These are phyloP conservation scores for Meteorus cinctellus DNA, from an alignment of 2,888 invertebrate species.

Conservation along the genomic window DNA sequence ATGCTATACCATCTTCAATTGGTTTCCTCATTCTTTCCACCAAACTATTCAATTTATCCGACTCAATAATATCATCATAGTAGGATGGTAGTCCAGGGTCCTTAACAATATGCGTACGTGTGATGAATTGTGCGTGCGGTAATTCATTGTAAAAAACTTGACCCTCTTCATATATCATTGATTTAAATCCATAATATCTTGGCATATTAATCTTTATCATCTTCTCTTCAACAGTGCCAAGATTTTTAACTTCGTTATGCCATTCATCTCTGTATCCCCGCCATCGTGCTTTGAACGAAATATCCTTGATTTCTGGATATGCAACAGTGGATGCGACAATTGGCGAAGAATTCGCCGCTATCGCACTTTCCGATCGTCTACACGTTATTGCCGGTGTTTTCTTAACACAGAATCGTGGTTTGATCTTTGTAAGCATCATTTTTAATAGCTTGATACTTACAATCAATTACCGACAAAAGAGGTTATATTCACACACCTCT, in stretches of 20 bases:
- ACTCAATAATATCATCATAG: slow-evolving; percentile 73
- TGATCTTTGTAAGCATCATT: slow-evolving; percentile 49
- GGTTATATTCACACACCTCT: not conserved
- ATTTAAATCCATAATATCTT: slow-evolving; percentile 85
- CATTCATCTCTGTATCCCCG: slow-evolving; percentile 74
- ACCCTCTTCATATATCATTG: slow-evolving; percentile 78
- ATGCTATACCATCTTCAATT: slow-evolving; percentile 79
- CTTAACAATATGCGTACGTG: slow-evolving; percentile 83
- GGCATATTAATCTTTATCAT: slow-evolving; percentile 88
- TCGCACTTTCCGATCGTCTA: slow-evolving; percentile 44
- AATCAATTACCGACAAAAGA: not conserved
- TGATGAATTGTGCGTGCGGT: slow-evolving; percentile 83
- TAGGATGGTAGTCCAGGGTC: slow-evolving; percentile 76
- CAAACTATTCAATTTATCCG: slow-evolving; percentile 73
- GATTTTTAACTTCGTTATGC: slow-evolving; percentile 78
- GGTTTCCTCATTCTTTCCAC: slow-evolving; percentile 76
- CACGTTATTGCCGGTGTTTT: slow-evolving; percentile 25
- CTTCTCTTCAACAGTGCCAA: slow-evolving; percentile 88
- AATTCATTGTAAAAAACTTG: slow-evolving; percentile 80
- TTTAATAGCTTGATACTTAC: slow-evolving; percentile 4
- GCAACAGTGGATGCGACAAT: slow-evolving; percentile 68
- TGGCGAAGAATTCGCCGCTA: slow-evolving; percentile 63
- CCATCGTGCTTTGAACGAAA: slow-evolving; percentile 74
- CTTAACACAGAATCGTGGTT: slow-evolving; percentile 37
- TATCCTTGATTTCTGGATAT: slow-evolving; percentile 81